These are phyloP conservation scores for Anas platyrhynchos DNA, from an alignment of 2,113 vertebrate genomes.

Conservation along the genomic window DNA sequence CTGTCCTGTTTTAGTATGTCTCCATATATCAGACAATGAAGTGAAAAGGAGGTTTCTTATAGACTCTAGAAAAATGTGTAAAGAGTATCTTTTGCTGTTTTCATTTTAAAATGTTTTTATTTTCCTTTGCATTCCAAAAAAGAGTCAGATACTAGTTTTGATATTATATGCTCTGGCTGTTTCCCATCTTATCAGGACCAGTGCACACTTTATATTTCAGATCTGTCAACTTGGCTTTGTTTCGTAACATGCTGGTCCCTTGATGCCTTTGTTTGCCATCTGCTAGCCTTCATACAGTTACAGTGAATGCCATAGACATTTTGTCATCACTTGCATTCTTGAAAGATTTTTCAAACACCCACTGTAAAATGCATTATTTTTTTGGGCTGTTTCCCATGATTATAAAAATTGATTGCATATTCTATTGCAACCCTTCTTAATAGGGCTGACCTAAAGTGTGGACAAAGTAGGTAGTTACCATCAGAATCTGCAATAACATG, in stretches of 20 bases:
- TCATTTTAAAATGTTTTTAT: neutral
- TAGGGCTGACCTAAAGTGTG: neutral
- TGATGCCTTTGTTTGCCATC: conserved; percentile 19
- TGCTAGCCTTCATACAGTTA: neutral
- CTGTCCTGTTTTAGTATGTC: neutral
- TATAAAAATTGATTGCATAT: neutral
- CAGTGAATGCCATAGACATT: neutral
- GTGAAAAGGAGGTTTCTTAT: neutral
- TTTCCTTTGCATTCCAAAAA: neutral
- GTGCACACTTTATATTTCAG: neutral
- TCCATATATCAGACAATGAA: neutral
- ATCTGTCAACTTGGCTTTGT: conserved; percentile 23
- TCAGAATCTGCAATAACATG: neutral
- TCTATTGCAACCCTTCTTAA: neutral
- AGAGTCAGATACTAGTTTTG: neutral
- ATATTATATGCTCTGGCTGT: neutral
- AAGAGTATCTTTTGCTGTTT: neutral
- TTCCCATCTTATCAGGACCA: conserved; percentile 30
- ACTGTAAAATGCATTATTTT: neutral
- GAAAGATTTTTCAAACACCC: neutral
- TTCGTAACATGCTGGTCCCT: neutral
- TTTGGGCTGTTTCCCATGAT: neutral
- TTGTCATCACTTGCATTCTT: neutral
- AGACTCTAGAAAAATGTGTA: neutral
- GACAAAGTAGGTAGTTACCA: neutral